Conservation (phyloP, 2,888 invertebrate species). For the Xestia xanthographa region DNA sequence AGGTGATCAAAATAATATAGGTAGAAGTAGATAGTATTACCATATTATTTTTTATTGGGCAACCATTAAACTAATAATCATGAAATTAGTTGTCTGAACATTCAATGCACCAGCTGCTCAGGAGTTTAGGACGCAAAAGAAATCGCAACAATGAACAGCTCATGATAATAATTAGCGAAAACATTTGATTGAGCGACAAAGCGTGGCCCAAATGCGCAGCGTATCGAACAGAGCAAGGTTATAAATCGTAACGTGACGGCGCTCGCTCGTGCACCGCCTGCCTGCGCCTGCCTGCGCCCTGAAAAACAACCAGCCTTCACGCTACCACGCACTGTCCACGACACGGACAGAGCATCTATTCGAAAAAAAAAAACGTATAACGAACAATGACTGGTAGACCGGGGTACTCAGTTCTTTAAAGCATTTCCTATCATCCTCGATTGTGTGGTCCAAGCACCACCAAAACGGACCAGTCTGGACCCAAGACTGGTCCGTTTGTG, state of each 20-base stretch:
- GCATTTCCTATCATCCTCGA: neutral
- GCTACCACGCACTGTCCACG: constrained; percentile 58
- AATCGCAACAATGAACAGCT: constrained; percentile 19
- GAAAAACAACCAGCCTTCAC: constrained; percentile 78
- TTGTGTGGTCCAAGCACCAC: neutral
- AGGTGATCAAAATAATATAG: constrained; percentile 10
- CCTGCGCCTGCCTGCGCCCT: constrained; percentile 48
- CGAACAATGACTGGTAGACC: neutral
- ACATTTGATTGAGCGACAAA: constrained; percentile 45
- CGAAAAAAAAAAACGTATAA: neutral
- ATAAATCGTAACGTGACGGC: constrained; percentile 42
- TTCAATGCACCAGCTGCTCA: neutral
- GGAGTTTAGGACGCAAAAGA: constrained; percentile 24
- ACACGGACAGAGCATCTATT: constrained; percentile 10
- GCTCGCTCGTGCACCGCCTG: constrained; percentile 8
- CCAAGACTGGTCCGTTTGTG: neutral
- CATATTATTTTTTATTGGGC: neutral
- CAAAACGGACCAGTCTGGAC: neutral
- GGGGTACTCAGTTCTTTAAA: neutral
- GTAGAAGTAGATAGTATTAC: neutral
- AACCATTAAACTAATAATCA: neutral
- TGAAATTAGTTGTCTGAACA: neutral
- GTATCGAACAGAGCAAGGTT: constrained; percentile 67
- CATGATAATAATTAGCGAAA: constrained; percentile 47
- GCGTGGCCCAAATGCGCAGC: constrained; percentile 66